Evolutionary conservation across 2,888 invertebrate genomes (phyloP).

Genomic region (Drosophila seclusa): DNA sequence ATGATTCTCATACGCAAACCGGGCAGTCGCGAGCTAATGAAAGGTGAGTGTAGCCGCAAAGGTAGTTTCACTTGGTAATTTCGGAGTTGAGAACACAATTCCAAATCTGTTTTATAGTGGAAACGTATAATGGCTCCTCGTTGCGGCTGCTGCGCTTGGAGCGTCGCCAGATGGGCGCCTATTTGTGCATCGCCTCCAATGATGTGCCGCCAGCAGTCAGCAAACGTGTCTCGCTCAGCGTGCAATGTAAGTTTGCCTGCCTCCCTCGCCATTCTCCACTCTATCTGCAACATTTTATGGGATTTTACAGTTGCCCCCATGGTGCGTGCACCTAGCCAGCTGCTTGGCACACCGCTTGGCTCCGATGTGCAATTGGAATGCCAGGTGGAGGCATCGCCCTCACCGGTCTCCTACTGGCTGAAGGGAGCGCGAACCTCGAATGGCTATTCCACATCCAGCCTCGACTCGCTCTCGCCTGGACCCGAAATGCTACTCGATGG

Average conservation of each 20-base stretch:
- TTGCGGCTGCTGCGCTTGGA: slow-evolving; percentile 92
- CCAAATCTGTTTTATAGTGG: slow-evolving; percentile 85
- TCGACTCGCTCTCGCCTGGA: slow-evolving; percentile 84
- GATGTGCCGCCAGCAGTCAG: slow-evolving; percentile 96
- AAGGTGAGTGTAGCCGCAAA: slow-evolving; percentile 72
- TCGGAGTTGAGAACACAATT: background rate
- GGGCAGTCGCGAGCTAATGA: slow-evolving; percentile 84
- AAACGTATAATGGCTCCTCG: slow-evolving; percentile 91
- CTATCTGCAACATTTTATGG: background rate
- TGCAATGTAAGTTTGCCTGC: slow-evolving; percentile 92
- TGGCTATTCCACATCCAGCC: slow-evolving; percentile 78
- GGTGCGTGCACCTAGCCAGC: slow-evolving; percentile 94
- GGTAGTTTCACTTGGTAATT: background rate
- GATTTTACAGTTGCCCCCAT: slow-evolving; percentile 91
- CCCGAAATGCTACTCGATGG: slow-evolving; percentile 93
- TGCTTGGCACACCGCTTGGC: slow-evolving; percentile 93
- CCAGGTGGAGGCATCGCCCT: slow-evolving; percentile 94
- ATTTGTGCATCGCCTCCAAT: slow-evolving; percentile 96
- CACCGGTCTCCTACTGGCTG: slow-evolving; percentile 85
- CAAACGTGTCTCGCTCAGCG: slow-evolving; percentile 93
- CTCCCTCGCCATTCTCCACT: background rate
- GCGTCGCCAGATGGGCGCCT: slow-evolving; percentile 95
- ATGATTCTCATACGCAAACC: slow-evolving; percentile 87
- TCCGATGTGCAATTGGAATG: slow-evolving; percentile 95
- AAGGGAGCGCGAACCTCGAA: slow-evolving; percentile 84